Conservation (phyloP, 1,140 invertebrate species). For the Piezodorus guildinii region DNA sequence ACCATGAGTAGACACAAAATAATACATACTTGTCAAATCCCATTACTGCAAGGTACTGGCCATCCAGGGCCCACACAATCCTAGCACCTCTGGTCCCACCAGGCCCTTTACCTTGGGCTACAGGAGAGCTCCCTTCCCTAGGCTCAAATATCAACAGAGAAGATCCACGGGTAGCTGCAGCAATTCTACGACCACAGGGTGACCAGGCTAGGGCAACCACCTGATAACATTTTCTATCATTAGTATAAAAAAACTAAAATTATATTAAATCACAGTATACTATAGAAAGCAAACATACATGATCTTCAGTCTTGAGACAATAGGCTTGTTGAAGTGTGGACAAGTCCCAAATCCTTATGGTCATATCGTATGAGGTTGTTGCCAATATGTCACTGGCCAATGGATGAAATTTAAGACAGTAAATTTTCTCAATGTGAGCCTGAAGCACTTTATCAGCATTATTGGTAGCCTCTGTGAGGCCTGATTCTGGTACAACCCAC, state of each 20-base stretch:
- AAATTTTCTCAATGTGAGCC: constrained; percentile 82
- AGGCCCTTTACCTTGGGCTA: constrained; percentile 70
- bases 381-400: constrained; percentile 72
- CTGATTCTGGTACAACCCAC: constrained; percentile 63
- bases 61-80: constrained; percentile 76
- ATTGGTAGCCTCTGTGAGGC: constrained; percentile 59
- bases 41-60: constrained; percentile 69
- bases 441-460: constrained; percentile 44
- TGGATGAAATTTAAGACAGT: constrained; percentile 82
- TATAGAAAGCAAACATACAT: background rate
- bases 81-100: constrained; percentile 74
- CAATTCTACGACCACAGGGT: constrained; percentile 68
- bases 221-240: constrained; percentile 31
- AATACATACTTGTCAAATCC: constrained; percentile 76
- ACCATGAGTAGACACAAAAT: too few species aligned
- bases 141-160: constrained; percentile 72
- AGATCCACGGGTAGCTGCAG: constrained; percentile 82
- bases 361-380: constrained; percentile 79
- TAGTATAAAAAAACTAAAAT: too few species aligned
- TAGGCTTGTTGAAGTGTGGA: constrained; percentile 33
- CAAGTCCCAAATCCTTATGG: constrained; percentile 74
- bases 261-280: constrained; percentile 24
- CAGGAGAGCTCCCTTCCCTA: constrained; percentile 48
- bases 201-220: constrained; percentile 88
- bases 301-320: constrained; percentile 20